Conservation (phyloP, 1,140 invertebrate species). For the Trichogramma pretiosum region DNA sequence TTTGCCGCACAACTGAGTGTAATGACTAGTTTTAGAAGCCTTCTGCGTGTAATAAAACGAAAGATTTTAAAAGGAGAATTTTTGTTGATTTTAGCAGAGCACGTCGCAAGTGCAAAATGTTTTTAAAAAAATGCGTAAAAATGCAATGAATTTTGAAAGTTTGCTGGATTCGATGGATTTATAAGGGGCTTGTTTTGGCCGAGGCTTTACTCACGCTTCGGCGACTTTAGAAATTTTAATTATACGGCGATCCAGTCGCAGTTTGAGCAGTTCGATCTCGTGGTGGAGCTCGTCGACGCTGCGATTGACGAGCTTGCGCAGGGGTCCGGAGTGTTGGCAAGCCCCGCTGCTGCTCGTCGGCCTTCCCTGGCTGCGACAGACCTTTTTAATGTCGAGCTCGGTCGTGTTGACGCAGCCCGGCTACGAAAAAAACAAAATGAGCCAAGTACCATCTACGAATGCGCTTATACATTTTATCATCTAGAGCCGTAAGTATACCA, state of each 20-base stretch:
- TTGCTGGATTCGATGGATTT: too few species aligned
- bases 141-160: neutral
- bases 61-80: too few species aligned
- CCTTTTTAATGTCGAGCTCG: slow-evolving; percentile 95
- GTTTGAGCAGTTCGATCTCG: slow-evolving; percentile 59
- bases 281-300: slow-evolving; percentile 49
- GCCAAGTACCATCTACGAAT: too few species aligned
- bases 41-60: too few species aligned
- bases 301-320: too few species aligned
- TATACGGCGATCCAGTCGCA: slow-evolving; percentile 77
- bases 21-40: too few species aligned
- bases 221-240: slow-evolving; percentile 95
- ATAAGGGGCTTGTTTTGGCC: too few species aligned
- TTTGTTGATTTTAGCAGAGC: neutral
- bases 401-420: slow-evolving; percentile 98
- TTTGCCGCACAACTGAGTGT: too few species aligned
- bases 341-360: neutral
- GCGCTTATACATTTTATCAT: too few species aligned
- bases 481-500: too few species aligned
- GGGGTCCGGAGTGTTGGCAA: too few species aligned
- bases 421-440: slow-evolving; percentile 55
- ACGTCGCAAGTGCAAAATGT: neutral
- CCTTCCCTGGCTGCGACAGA: slow-evolving; percentile 66
- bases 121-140: neutral
- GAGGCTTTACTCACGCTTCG: slow-evolving; percentile 70